Base-by-base conservation (phyloP, 1,140 invertebrate species). In the Drosophila gunungcola region DNA sequence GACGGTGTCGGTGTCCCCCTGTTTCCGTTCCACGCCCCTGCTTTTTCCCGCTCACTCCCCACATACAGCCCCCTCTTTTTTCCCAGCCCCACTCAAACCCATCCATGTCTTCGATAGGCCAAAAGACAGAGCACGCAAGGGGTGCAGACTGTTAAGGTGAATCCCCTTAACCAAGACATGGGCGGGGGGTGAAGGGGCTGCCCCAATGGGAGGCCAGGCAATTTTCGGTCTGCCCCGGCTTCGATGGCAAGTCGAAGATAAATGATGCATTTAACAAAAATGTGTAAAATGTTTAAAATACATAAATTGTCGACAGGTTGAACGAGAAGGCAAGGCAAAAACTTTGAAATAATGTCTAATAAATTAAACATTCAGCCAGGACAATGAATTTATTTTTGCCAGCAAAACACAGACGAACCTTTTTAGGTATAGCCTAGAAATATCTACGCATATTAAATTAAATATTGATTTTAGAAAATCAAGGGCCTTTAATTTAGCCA, bases 231-330 rank as follows among this genome's bases (percentile, higher is more conserved):
- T 54, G n/a, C 39, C 55, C 32, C 11, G 27, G 57, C 34, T 60
- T 48, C 80, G 63, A 27, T 53, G 64, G 69, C 63, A 41, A 58
- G 52, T 62, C 34, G 57, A 86, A 86, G 78, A 86, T 86, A 86
- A 86, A 86, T 88, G 83, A 82, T 82, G 83, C 75, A 82, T 88
- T 86, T 82, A 82, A 82, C 75, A 82, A 82, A 75, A 75, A 82
- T 84, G 83, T 86, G 78, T 86, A 88, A 82, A 88, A 86, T 64
- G 69, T 64, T 75, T 64, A 53, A 82, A 82, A 80, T 82, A 76
- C 82, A 88, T 88, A 88, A 82, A 82, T 88, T 79, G 65, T 73
- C 78, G 67, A 70, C 78, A 76, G 64, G 61, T 45, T 67, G 32
- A 62, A 62, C n/a, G 4, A 41, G 0, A 36, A 16, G 39, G 5